These are phyloP conservation scores for Cynopterus brachyotis DNA, from an alignment of 2,113 vertebrate genomes.

Conservation along the genomic window DNA sequence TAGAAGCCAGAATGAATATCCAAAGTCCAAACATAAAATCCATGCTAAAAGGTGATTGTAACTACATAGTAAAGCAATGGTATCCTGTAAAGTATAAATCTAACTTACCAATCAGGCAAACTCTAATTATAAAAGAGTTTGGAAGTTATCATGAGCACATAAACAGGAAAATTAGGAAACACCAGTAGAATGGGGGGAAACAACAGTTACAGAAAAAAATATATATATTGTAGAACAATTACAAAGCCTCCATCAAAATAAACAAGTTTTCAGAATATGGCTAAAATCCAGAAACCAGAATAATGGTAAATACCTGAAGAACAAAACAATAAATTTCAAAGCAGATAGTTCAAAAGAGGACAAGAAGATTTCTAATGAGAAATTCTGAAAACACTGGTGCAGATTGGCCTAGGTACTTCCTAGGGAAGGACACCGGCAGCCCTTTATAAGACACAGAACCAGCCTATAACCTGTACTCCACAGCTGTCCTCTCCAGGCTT, in stretches of 20 bases:
- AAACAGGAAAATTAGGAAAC: background rate
- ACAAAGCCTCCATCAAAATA: background rate
- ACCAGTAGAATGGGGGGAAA: background rate
- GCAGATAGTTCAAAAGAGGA: background rate
- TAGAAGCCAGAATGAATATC: background rate
- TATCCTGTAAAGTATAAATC: background rate
- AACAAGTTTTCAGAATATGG: background rate
- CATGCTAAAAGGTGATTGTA: background rate
- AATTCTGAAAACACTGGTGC: background rate
- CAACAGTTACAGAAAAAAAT: background rate
- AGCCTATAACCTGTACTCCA: background rate
- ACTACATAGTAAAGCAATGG: background rate
- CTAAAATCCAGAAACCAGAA: slow-evolving; percentile 27
- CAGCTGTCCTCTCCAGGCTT: background rate
- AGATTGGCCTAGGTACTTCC: background rate
- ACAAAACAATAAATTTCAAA: background rate
- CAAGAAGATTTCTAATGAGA: background rate
- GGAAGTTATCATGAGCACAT: background rate
- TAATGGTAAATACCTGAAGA: background rate
- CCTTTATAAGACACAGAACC: background rate
- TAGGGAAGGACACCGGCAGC: background rate
- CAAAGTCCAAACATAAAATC: background rate
- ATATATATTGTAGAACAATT: background rate
- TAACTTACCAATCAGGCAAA: background rate
- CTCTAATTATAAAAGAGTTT: background rate